Evolutionary conservation across 2,797 vertebrate genomes (phyloP), one percentile per base, ranked within the genome.

Genomic region (Rachycentron canadum): DNA sequence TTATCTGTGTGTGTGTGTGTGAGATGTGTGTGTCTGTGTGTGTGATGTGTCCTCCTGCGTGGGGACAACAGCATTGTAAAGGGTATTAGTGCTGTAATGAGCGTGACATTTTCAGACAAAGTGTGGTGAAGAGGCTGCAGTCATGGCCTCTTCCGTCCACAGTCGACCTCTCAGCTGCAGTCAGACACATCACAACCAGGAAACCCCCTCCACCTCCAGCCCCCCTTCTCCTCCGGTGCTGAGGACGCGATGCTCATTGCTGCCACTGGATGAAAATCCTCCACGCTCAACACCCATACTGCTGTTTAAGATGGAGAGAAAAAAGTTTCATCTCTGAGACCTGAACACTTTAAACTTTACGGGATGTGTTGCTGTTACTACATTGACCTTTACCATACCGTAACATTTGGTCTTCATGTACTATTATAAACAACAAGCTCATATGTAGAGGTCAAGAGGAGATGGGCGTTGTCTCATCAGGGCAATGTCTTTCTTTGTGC

Each of bases 101-200:
- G 83, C 32, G 52, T 91, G 90, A 88, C 90, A 89, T 92, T 91
- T 89, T 78, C 67, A 76, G 82, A 69, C 28, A 9, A 78, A 40
- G 74, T 28, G 74, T 5, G 69, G 40, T 36, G 65, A 84, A 57
- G 73, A 70, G 68, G 67, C 74, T 52, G 67, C 75, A 53, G 73
- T 60, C 73, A 5, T 4, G 72, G 45, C 78, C 84, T 76, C 79
- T 49, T 59, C 60, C 4, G 57, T 71, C 77, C 71, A 28, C 52
- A 11, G 38, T 1, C 30, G 76, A 82, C 81, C 79, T 85, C 78
- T 81, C 61, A 11, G 67, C 61, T 21, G 61, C 65, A 50, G 12
- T 72, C 71, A 23, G 60, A 75, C 25, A 11, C 62, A 12, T 28
- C 79, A 4, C 49, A 13, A 38, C 5, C 68, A 78, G 73, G 83